Conservation (phyloP, 1,140 invertebrate genomes). For the Calycopis cecrops region DNA sequence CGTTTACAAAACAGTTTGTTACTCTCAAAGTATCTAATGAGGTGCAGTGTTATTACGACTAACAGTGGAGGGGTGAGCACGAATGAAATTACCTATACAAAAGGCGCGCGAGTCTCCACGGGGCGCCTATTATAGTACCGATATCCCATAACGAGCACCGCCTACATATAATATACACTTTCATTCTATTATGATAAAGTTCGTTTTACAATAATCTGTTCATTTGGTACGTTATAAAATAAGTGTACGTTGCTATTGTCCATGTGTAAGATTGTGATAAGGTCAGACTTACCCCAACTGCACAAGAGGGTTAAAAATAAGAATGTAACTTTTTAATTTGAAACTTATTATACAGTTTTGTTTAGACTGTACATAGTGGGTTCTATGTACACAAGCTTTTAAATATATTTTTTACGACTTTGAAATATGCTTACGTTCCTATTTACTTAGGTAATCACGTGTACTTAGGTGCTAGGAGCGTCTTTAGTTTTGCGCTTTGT, state of each 20-base stretch:
- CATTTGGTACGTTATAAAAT: constrained; percentile 30
- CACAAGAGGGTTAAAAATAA: constrained; percentile 21
- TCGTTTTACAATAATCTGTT: background rate
- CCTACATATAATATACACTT: constrained; percentile 2
- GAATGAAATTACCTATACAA: constrained; percentile 54
- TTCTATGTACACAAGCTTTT: too few relatives aligned
- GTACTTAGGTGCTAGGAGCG: too few relatives aligned
- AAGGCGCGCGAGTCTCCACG: constrained; percentile 42
- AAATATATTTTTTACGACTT: too few relatives aligned
- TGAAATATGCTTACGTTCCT: too few relatives aligned
- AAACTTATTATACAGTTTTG: too few relatives aligned
- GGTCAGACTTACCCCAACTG: constrained; percentile 30
- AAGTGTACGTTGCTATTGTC: constrained; percentile 46
- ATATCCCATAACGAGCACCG: constrained; percentile 9
- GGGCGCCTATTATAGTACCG: constrained; percentile 45
- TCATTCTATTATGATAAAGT: background rate
- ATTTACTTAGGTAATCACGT: too few relatives aligned
- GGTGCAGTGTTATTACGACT: constrained; percentile 31
- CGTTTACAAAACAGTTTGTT: constrained; percentile 13
- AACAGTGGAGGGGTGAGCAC: constrained; percentile 36
- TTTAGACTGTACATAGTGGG: too few relatives aligned
- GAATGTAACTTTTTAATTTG: too few relatives aligned
- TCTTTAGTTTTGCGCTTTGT: too few relatives aligned
- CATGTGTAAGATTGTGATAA: constrained; percentile 37
- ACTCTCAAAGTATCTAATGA: constrained; percentile 39